Conservation (phyloP, 1,140 invertebrate genomes). For the Zaprionus lachaisei region DNA sequence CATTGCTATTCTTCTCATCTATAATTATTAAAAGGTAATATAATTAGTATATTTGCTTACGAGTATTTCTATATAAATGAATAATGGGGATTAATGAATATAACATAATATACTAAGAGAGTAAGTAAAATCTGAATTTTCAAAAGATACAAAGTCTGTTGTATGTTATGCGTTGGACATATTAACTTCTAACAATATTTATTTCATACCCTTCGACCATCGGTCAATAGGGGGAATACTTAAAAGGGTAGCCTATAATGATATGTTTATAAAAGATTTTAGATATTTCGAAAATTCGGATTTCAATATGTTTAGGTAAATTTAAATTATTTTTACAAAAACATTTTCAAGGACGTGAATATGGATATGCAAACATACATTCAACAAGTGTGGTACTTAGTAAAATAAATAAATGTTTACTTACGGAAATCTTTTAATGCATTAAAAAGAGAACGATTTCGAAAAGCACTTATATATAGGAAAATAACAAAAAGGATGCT, state of each 20-base stretch:
- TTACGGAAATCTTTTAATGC: constrained; percentile 85
- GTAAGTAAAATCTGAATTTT: no score
- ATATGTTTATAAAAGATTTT: no score
- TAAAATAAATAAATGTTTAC: constrained; percentile 32
- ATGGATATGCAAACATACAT: background rate
- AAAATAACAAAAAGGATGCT: constrained; percentile 91
- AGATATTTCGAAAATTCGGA: no score
- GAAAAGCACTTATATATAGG: constrained; percentile 89
- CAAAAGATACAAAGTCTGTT: no score
- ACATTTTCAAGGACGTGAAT: background rate
- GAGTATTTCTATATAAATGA: background rate
- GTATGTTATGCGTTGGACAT: no score
- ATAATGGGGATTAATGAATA: background rate
- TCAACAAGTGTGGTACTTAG: background rate
- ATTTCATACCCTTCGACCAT: no score
- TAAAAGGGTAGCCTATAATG: no score
- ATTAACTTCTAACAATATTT: no score
- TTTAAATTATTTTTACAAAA: no score
- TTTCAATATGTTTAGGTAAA: no score
- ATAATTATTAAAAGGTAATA: constrained; percentile 5
- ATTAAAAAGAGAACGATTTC: constrained; percentile 86
- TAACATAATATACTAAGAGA: background rate
- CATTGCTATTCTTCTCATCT: constrained; percentile 81
- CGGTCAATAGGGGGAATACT: no score
- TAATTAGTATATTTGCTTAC: background rate